These are phyloP conservation scores for Anas platyrhynchos DNA, from an alignment of 2,113 vertebrate genomes.

Conservation along the genomic window DNA sequence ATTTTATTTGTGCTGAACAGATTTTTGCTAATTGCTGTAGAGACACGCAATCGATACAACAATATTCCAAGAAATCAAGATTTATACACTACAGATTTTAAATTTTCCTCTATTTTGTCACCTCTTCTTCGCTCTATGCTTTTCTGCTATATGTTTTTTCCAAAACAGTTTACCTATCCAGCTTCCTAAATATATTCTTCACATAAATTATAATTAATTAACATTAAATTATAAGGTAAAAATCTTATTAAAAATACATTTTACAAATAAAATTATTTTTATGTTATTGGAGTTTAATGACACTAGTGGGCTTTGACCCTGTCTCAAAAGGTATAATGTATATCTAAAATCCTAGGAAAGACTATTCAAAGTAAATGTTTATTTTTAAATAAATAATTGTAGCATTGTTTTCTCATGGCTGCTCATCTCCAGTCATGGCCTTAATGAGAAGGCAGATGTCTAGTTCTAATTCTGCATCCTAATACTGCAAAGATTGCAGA, in stretches of 20 bases:
- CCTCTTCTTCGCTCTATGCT: background rate
- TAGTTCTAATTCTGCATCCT: background rate
- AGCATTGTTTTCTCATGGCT: background rate
- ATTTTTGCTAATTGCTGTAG: background rate
- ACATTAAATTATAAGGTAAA: background rate
- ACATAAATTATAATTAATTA: background rate
- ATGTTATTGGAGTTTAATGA: background rate
- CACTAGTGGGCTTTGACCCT: background rate
- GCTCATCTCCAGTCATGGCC: background rate
- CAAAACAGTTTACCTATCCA: too few species aligned
- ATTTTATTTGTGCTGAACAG: background rate
- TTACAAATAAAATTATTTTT: background rate
- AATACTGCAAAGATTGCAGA: background rate
- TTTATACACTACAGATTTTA: background rate
- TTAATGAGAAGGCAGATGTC: background rate
- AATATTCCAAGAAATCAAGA: background rate
- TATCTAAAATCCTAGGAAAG: background rate
- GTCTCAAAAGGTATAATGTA: background rate
- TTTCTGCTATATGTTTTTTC: background rate
- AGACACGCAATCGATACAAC: background rate
- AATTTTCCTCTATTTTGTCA: background rate
- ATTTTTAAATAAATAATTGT: background rate
- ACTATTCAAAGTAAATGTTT: background rate
- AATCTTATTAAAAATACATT: background rate
- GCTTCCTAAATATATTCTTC: background rate